Evolutionary conservation across 2,888 invertebrate genomes (phyloP).

Genomic region (Tridacna gigas): DNA sequence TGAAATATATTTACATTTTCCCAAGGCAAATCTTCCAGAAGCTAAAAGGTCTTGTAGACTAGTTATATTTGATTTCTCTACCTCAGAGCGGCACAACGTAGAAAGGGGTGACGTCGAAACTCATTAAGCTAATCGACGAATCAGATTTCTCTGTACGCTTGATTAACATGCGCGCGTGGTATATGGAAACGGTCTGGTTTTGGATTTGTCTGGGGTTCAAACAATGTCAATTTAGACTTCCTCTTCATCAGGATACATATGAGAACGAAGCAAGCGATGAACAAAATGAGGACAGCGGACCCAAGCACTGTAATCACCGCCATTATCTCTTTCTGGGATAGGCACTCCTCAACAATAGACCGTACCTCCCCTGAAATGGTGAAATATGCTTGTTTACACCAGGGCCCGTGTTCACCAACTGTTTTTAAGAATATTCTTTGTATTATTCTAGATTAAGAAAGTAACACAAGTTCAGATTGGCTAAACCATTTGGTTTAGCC

Average conservation of each 20-base stretch:
- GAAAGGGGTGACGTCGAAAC: too few species aligned
- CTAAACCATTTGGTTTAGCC: too few species aligned
- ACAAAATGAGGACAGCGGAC: not conserved
- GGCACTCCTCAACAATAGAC: slow-evolving; percentile 14
- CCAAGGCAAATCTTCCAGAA: not conserved
- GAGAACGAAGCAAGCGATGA: slow-evolving; percentile 10
- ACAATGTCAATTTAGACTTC: slow-evolving; percentile 9
- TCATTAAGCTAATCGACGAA: not conserved
- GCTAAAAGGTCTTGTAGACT: not conserved
- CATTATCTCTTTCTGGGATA: slow-evolving; percentile 14
- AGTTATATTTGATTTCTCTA: too few species aligned
- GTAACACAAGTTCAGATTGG: too few species aligned
- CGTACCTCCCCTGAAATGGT: not conserved
- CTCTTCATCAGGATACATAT: slow-evolving; percentile 12
- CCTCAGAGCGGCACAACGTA: too few species aligned
- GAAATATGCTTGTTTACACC: too few species aligned
- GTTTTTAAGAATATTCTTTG: too few species aligned
- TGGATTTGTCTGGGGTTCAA: not conserved
- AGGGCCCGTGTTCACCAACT: too few species aligned
- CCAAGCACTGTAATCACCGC: slow-evolving; percentile 11
- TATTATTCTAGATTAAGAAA: too few species aligned
- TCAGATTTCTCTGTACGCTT: slow-evolving; percentile 18
- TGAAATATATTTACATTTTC: not conserved
- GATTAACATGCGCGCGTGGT: slow-evolving; percentile 8
- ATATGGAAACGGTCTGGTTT: slow-evolving; percentile 11